Evolutionary conservation across 2,113 vertebrate genomes (phyloP).

Genomic region (Notothenia rossii): DNA sequence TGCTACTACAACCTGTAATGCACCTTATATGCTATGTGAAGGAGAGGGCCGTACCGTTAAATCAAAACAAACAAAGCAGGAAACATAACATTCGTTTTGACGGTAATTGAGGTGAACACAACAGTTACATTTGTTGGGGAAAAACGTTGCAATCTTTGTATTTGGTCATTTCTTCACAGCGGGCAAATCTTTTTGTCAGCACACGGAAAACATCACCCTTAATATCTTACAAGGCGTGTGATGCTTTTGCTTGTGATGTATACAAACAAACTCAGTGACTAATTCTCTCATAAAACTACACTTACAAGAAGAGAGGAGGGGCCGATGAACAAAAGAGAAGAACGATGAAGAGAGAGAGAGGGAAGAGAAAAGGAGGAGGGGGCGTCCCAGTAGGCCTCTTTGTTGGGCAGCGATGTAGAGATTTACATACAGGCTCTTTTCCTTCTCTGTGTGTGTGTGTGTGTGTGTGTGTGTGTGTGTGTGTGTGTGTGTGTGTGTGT

Average conservation of each 20-base stretch:
- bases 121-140: neutral
- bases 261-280: neutral
- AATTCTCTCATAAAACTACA: neutral
- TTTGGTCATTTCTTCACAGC: neutral
- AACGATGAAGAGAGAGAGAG: conserved; percentile 13
- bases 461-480: conserved; percentile 40
- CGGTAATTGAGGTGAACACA: neutral
- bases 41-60: no score
- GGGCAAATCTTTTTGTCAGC: no score
- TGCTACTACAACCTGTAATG: no score
- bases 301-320: conserved; percentile 11
- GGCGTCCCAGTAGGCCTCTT: conserved; percentile 60
- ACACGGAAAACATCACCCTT: neutral
- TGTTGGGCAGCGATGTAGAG: conserved; percentile 69
- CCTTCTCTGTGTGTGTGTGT: conserved; percentile 31
- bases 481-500: conserved; percentile 41
- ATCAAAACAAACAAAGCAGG: neutral
- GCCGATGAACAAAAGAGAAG: conserved; percentile 14
- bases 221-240: neutral
- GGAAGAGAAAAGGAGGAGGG: conserved; percentile 7
- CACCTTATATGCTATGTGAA: no score
- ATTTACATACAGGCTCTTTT: conserved; percentile 72
- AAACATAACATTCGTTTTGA: neutral
- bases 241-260: neutral
- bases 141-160: neutral